Percentiles rank a stretch among this genome's conserved stretches.
phyloP scores from a whole-genome alignment of 2,888 invertebrate species.

The Heliconius cydno region DNA sequence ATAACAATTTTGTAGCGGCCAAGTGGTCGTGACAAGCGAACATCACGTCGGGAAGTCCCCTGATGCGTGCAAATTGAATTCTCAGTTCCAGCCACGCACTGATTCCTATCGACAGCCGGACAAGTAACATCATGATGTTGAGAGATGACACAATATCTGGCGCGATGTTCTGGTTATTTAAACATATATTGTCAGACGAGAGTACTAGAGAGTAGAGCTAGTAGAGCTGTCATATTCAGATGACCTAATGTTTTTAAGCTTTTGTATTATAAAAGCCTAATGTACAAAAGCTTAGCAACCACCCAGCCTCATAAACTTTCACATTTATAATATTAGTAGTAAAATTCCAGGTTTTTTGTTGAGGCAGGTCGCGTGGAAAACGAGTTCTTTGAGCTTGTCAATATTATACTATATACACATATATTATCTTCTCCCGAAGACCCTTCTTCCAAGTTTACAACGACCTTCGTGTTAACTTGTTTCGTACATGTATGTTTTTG shows the following conservation, averaged over 20 bases:
- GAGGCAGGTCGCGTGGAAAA: neutral
- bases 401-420: neutral
- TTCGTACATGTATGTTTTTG: neutral
- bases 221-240: too few relatives aligned
- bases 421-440: neutral
- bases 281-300: too few relatives aligned
- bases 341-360: neutral
- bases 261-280: too few relatives aligned
- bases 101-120: conserved; percentile 67
- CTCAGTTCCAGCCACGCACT: conserved; percentile 63
- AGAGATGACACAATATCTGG: conserved; percentile 6
- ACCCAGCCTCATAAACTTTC: too few relatives aligned
- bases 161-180: neutral
- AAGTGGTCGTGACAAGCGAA: conserved; percentile 69
- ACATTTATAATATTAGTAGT: too few relatives aligned
- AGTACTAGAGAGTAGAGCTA: neutral
- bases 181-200: neutral
- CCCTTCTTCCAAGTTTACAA: neutral
- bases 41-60: conserved; percentile 58
- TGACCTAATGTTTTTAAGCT: too few relatives aligned
- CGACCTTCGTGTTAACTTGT: neutral
- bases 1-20: conserved; percentile 50
- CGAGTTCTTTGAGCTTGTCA: neutral
- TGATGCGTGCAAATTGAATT: conserved; percentile 73
- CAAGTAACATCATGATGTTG: conserved; percentile 45